Conservation (phyloP, 2,888 invertebrate genomes). For the Anoplius nigerrimus region DNA sequence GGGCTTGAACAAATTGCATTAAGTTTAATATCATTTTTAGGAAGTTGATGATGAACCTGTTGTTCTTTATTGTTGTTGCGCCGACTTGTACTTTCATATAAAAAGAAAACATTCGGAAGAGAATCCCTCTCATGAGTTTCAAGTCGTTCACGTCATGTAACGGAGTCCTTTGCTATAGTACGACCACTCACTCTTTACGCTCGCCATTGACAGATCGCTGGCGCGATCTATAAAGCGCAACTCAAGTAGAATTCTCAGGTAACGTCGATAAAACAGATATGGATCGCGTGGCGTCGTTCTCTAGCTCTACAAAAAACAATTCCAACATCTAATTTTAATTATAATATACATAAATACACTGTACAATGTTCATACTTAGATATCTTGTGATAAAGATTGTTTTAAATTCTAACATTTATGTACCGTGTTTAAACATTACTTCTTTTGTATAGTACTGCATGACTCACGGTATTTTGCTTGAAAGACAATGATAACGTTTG, state of each 20-base stretch:
- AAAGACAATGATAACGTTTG: too few relatives aligned
- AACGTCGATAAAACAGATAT: too few relatives aligned
- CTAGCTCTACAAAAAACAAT: too few relatives aligned
- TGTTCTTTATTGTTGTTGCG: constrained; percentile 66
- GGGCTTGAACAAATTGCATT: not conserved
- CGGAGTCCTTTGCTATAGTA: not conserved
- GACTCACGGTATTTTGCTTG: too few relatives aligned
- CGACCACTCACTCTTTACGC: not conserved
- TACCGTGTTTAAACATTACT: too few relatives aligned
- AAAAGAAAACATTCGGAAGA: constrained; percentile 31
- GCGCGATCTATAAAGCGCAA: not conserved
- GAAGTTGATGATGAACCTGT: constrained; percentile 59
- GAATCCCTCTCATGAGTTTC: constrained; percentile 64
- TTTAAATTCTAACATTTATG: too few relatives aligned
- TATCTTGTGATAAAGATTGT: too few relatives aligned
- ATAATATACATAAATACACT: too few relatives aligned
- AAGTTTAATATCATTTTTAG: constrained; percentile 41
- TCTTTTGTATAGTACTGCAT: too few relatives aligned
- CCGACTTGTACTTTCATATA: constrained; percentile 62
- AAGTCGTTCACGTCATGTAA: constrained; percentile 67
- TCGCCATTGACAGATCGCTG: not conserved
- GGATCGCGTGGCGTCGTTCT: too few relatives aligned
- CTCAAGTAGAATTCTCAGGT: not conserved
- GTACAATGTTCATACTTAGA: too few relatives aligned
- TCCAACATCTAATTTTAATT: too few relatives aligned